phyloP scores from a whole-genome alignment of 1,140 invertebrate genomes.

The Rhyacophila brunnea region DNA sequence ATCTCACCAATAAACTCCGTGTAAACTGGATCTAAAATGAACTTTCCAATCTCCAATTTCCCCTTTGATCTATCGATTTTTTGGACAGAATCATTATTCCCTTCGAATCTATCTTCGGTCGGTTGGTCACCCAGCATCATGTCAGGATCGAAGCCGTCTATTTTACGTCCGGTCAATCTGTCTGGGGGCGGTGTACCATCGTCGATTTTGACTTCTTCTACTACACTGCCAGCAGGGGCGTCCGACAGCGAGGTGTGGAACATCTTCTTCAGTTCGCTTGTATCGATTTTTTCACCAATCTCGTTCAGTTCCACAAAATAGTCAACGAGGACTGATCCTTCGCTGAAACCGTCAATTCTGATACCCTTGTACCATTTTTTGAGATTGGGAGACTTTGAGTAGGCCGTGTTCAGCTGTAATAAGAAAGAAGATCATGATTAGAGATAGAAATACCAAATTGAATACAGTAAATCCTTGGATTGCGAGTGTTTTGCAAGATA shows the following conservation, averaged over 20 bases:
- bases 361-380: constrained; percentile 82
- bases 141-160: constrained; percentile 47
- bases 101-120: constrained; percentile 54
- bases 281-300: constrained; percentile 74
- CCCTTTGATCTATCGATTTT: constrained; percentile 56
- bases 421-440: no score
- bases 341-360: constrained; percentile 82
- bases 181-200: constrained; percentile 18
- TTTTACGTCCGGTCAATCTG: constrained; percentile 24
- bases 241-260: constrained; percentile 76
- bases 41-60: constrained; percentile 72
- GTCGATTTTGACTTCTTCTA: constrained; percentile 39
- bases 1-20: constrained; percentile 84
- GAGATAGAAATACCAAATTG: no score
- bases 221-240: constrained; percentile 49
- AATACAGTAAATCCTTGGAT: no score
- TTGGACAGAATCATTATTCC: constrained; percentile 55
- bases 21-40: constrained; percentile 77
- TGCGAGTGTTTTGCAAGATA: no score
- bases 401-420: constrained; percentile 78
- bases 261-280: constrained; percentile 74
- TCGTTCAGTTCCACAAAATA: constrained; percentile 82
- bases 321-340: constrained; percentile 85
- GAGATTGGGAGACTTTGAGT: constrained; percentile 69
- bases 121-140: constrained; percentile 49